These are phyloP conservation scores for Reticulitermes speratus DNA, from an alignment of 1,140 invertebrate species.

Conservation along the genomic window DNA sequence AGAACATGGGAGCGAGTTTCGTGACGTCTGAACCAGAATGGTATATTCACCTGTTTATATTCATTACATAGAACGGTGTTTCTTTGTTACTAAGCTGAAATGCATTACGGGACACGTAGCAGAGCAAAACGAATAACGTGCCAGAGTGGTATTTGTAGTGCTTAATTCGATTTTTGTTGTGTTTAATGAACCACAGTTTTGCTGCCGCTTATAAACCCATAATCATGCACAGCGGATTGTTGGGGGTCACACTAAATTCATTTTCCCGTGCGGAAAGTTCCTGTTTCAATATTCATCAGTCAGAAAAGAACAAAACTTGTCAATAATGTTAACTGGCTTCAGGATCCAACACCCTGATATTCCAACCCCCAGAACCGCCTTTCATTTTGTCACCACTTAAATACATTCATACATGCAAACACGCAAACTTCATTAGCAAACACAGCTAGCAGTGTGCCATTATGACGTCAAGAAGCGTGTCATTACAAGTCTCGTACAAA, in stretches of 20 bases:
- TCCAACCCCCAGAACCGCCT: too few species aligned
- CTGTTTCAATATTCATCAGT: too few species aligned
- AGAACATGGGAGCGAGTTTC: background rate
- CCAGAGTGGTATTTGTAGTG: background rate
- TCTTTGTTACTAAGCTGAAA: background rate
- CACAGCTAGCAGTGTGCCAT: too few species aligned
- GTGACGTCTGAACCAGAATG: background rate
- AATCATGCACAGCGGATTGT: background rate
- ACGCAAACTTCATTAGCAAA: too few species aligned
- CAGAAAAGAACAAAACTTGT: too few species aligned
- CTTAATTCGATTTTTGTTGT: constrained; percentile 10
- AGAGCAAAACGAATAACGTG: background rate
- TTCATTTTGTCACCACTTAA: too few species aligned
- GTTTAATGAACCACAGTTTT: background rate
- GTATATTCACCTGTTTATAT: background rate
- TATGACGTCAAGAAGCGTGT: too few species aligned
- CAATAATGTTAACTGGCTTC: too few species aligned
- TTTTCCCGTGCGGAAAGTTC: too few species aligned
- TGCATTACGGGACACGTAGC: background rate
- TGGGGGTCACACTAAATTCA: background rate
- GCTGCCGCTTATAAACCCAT: background rate
- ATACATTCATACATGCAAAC: too few species aligned
- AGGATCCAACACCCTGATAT: too few species aligned
- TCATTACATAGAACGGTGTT: background rate
- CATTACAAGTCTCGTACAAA: too few species aligned